Evolutionary conservation across 2,113 vertebrate species (phyloP).

Genomic region (Gavia stellata): DNA sequence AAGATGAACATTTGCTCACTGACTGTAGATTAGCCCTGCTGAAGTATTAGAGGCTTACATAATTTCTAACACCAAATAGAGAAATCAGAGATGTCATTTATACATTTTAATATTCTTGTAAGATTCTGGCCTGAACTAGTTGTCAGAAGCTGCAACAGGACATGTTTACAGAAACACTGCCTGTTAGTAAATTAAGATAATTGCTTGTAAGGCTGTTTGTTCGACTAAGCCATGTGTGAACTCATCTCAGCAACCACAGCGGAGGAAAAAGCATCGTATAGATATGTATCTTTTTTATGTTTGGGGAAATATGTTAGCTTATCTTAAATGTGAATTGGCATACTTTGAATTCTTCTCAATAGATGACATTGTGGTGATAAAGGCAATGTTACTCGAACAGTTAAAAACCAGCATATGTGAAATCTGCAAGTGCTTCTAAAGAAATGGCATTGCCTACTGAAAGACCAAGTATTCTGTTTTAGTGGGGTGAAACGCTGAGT

Average conservation of each 20-base stretch:
- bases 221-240: neutral
- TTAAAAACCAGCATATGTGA: neutral
- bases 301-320: slow-evolving; percentile 20
- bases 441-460: neutral
- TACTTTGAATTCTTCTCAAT: slow-evolving; percentile 29
- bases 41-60: slow-evolving; percentile 38
- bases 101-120: neutral
- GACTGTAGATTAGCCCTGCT: slow-evolving; percentile 12
- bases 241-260: neutral
- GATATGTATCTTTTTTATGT: slow-evolving; percentile 22
- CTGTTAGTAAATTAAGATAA: neutral
- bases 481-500: neutral
- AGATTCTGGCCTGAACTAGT: neutral
- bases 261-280: neutral
- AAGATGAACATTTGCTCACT: slow-evolving; percentile 32
- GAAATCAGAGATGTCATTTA: neutral
- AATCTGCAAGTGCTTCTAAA: neutral
- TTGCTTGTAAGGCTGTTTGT: neutral
- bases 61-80: neutral
- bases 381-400: neutral
- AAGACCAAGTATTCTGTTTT: neutral
- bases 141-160: neutral
- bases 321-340: slow-evolving; percentile 15
- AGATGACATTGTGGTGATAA: neutral
- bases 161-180: neutral